Percentiles rank a stretch among this genome's conserved stretches.
phyloP scores from a whole-genome alignment of 2,113 vertebrate species.

The Indri indri region DNA sequence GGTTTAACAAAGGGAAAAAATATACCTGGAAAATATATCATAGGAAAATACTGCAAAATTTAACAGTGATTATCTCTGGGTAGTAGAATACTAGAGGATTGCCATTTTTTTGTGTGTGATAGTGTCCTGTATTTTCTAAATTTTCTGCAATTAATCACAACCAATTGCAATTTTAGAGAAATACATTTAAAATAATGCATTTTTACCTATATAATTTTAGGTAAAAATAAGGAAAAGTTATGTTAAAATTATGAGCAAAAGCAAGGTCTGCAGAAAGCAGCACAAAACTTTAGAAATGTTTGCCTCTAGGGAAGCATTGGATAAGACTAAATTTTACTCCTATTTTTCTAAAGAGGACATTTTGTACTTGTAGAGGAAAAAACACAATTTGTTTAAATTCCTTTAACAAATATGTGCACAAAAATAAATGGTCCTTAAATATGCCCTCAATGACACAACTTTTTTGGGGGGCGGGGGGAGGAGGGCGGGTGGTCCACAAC shows the following conservation, averaged over 20 bases:
- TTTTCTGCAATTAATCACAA: neutral
- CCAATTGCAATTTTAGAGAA: neutral
- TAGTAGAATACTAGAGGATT: neutral
- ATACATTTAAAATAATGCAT: neutral
- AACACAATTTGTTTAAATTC: neutral
- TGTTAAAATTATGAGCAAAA: neutral
- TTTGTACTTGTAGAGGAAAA: neutral
- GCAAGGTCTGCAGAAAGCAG: neutral
- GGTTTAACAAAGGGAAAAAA: neutral
- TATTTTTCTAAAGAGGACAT: neutral
- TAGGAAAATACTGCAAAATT: neutral
- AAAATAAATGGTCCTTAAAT: conserved; percentile 9
- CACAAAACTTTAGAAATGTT: neutral
- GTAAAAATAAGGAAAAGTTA: neutral
- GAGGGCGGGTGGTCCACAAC: neutral
- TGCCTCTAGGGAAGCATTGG: neutral
- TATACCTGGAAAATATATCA: neutral
- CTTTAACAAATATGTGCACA: neutral
- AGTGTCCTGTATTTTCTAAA: neutral
- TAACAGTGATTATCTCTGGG: neutral
- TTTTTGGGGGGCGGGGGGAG: neutral
- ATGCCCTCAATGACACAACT: neutral
- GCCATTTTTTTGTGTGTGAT: neutral
- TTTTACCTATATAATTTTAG: neutral
- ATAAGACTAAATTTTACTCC: neutral